Percentiles rank a stretch among this genome's conserved stretches.
Evolutionary conservation across 2,797 vertebrate genomes (phyloP).

Genomic region (Parauchenoglanis ngamensis): DNA sequence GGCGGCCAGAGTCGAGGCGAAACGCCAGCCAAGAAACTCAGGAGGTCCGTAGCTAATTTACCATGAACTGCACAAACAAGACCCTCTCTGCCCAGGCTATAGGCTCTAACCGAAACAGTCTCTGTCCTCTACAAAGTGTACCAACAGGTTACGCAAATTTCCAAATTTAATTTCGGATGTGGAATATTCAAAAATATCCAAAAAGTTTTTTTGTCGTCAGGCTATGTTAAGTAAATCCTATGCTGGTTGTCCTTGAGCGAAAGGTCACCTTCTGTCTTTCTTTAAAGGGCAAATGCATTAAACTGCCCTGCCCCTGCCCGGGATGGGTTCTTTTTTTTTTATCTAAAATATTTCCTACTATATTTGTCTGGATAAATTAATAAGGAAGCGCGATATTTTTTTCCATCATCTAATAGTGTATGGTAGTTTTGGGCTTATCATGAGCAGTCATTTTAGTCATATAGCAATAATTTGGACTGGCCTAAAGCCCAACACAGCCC

Average conservation of each 20-base stretch:
- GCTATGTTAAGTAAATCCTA: neutral
- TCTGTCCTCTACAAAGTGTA: neutral
- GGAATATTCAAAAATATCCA: constrained; percentile 23
- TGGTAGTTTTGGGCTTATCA: neutral
- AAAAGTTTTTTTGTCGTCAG: neutral
- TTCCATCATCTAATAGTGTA: neutral
- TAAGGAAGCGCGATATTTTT: neutral
- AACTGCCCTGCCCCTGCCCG: neutral
- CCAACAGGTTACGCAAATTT: constrained; percentile 18
- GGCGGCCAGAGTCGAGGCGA: constrained; percentile 54
- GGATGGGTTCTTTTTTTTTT: neutral
- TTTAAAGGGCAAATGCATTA: neutral
- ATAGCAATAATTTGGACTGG: neutral
- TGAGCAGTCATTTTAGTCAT: neutral
- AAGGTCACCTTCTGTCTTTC: constrained; percentile 4
- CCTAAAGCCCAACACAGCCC: neutral
- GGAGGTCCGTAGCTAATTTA: constrained; percentile 48
- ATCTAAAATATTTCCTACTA: neutral
- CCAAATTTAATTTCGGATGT: neutral
- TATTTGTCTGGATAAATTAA: neutral
- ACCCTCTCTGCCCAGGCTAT: constrained; percentile 34
- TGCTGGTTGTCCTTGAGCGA: neutral
- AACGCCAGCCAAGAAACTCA: constrained; percentile 51
- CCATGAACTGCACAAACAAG: constrained; percentile 42
- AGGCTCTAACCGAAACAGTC: constrained; percentile 17